Conservation (phyloP, 2,113 vertebrate species). For the Nestor notabilis region DNA sequence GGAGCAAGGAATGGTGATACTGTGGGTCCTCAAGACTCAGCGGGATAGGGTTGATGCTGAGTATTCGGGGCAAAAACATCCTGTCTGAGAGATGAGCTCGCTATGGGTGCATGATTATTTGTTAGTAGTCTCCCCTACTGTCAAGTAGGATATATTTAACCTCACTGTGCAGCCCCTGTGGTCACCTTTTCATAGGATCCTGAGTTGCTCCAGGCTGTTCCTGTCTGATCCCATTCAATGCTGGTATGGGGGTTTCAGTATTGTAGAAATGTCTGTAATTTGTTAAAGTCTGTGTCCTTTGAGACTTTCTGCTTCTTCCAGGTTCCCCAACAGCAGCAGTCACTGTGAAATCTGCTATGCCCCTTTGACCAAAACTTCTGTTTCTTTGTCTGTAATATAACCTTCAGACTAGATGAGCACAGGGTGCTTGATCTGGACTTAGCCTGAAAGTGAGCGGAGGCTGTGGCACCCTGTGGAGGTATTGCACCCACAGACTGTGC, state of each 20-base stretch:
- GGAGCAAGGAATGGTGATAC: background rate
- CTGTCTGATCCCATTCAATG: background rate
- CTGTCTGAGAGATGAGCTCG: background rate
- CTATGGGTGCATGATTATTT: rapidly evolving
- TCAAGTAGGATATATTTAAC: background rate
- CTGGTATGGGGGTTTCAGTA: background rate
- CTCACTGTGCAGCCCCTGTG: background rate
- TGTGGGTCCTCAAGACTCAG: background rate
- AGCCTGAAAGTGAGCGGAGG: background rate
- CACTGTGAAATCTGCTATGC: background rate
- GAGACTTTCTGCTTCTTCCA: background rate
- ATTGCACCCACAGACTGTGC: background rate
- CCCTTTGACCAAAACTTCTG: background rate
- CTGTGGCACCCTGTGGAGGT: background rate
- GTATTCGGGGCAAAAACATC: background rate
- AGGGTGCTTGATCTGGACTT: too few relatives aligned
- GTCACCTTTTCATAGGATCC: background rate
- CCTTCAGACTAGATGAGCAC: background rate
- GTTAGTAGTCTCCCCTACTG: background rate
- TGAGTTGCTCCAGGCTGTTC: background rate
- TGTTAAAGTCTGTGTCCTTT: background rate
- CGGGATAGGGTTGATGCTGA: background rate
- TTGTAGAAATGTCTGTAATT: background rate
- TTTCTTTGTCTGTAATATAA: background rate
- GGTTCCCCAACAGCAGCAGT: background rate